phyloP scores from a whole-genome alignment of 2,797 vertebrate genomes.

The Carcharodon carcharias region DNA sequence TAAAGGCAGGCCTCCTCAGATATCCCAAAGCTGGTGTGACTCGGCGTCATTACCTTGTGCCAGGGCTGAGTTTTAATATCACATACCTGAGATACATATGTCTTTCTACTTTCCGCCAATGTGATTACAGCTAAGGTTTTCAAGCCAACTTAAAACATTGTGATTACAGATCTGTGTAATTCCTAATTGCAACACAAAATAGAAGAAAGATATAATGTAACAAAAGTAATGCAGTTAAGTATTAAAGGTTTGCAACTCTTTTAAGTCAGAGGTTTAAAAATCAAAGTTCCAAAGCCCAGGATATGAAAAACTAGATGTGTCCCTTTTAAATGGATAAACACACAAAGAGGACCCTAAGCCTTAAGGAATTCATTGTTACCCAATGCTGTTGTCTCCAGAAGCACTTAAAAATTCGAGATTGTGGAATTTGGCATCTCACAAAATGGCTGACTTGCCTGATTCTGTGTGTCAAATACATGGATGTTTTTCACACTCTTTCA shows the following conservation, averaged over 20 bases:
- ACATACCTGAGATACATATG: too few relatives aligned
- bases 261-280: background rate
- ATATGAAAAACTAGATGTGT: background rate
- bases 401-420: background rate
- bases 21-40: background rate
- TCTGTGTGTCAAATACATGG: background rate
- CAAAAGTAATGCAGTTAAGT: background rate
- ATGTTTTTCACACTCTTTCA: background rate
- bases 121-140: background rate
- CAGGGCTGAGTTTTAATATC: background rate
- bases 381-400: background rate
- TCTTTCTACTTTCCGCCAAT: too few relatives aligned
- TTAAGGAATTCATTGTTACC: background rate
- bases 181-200: background rate
- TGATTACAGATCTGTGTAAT: background rate
- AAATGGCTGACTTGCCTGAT: background rate
- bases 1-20: background rate
- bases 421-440: background rate
- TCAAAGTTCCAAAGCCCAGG: background rate
- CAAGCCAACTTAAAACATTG: background rate
- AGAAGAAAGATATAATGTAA: background rate
- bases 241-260: too few relatives aligned
- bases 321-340: background rate
- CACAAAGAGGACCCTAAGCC: background rate
- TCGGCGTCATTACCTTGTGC: background rate